Evolutionary conservation across 2,113 vertebrate species (phyloP).

Genomic region (Lethenteron reissneri): DNA sequence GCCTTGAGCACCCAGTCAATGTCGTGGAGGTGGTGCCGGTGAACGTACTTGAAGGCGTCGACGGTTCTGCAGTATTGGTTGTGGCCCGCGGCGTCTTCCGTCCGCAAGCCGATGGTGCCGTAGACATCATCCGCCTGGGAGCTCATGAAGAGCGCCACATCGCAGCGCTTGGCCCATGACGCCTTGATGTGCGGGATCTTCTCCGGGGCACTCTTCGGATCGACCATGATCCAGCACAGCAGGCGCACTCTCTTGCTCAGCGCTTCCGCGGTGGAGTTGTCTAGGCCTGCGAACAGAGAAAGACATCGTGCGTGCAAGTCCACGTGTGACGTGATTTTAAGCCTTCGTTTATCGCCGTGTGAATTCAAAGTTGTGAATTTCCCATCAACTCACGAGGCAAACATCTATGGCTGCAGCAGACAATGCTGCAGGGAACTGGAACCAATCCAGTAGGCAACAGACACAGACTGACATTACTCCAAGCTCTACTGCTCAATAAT

Average conservation of each 20-base stretch:
- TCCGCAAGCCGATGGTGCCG: conserved; percentile 27
- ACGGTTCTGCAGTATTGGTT: conserved; percentile 35
- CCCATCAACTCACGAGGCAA: no score
- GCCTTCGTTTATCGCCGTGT: no score
- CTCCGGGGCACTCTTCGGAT: conserved; percentile 20
- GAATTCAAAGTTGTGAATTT: no score
- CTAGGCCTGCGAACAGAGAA: no score
- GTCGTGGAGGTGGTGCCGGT: conserved; percentile 24
- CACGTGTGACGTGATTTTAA: no score
- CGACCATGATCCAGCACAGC: conserved; percentile 37
- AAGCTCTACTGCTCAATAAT: no score
- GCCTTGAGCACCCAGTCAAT: conserved; percentile 43
- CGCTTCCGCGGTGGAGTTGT: background rate
- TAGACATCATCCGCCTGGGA: conserved; percentile 18
- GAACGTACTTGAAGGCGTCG: conserved; percentile 29
- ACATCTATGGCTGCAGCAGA: no score
- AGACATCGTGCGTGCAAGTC: no score
- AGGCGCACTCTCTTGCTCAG: conserved; percentile 20
- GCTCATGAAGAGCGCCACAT: conserved; percentile 32
- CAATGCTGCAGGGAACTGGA: no score
- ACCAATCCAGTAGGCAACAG: no score
- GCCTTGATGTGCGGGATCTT: conserved; percentile 18
- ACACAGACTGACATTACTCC: no score
- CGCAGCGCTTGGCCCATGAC: conserved; percentile 30
- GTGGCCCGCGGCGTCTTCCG: conserved; percentile 27